Evolutionary conservation across 2,797 vertebrate species (phyloP).

Genomic region (Cuniculus paca): DNA sequence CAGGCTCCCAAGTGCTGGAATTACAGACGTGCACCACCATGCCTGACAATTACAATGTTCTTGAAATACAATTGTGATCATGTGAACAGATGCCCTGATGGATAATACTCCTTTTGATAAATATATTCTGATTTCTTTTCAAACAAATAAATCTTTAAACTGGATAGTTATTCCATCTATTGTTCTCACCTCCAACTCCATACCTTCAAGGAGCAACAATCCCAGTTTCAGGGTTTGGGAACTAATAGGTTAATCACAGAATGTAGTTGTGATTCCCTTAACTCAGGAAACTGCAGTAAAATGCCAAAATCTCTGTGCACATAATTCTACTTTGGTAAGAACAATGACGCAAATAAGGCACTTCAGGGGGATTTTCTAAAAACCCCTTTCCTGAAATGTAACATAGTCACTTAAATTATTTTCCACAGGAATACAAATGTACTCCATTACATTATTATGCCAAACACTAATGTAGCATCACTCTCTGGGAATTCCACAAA

Average conservation of each 20-base stretch:
- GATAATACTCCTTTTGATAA: neutral
- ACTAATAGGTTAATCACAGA: neutral
- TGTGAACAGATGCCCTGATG: neutral
- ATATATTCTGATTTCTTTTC: neutral
- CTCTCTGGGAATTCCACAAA: slow-evolving; percentile 55
- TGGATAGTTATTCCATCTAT: neutral
- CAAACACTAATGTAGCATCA: slow-evolving; percentile 38
- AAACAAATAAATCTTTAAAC: slow-evolving; percentile 1
- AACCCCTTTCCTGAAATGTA: neutral
- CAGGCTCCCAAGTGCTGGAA: neutral
- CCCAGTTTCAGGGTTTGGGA: neutral
- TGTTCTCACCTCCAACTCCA: neutral
- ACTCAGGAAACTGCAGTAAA: neutral
- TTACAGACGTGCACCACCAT: neutral
- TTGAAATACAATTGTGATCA: neutral
- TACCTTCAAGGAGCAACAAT: neutral
- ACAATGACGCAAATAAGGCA: neutral
- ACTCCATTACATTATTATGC: slow-evolving; percentile 28
- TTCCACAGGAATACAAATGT: slow-evolving; percentile 33
- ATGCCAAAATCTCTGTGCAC: neutral
- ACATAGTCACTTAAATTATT: neutral
- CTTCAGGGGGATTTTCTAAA: neutral
- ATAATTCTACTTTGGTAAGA: slow-evolving; percentile 7
- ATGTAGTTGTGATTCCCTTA: neutral
- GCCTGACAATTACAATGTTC: neutral